Evolutionary conservation across 2,797 vertebrate species (phyloP), one percentile per base, ranked within the genome.

Genomic region (Chaetophractus vellerosus): DNA sequence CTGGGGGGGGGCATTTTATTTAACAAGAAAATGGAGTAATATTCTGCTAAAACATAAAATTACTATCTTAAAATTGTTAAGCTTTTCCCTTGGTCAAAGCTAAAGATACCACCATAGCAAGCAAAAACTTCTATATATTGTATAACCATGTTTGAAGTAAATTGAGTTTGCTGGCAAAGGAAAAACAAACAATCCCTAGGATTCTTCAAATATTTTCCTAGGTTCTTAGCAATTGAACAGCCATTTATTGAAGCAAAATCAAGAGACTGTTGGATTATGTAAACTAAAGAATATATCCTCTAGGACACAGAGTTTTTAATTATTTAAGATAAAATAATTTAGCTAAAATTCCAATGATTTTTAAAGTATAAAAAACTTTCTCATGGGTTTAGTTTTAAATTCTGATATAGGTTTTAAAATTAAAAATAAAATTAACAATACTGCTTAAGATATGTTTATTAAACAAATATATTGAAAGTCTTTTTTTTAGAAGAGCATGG

Each of bases 91-190:
- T 76, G 55, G 24, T 71, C 45, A 86, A 9, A 82, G 79, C 57
- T 59, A 24, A 24, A 59, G 57, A 23, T 24, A 59, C 21, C 9
- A 24, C 38, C 38, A 38, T 38, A 76, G 28, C n/a, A 88, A 81
- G 31, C 26, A 84, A 38, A 64, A 81, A 69, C 26, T 81, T 83
- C 5, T 33, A 59, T 38, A 6, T 52, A 45, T n/a, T 71, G 41
- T n/a, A n/a, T n/a, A n/a, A n/a, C n/a, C n/a, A n/a, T 23, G 75
- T 95, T 80, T 69, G 80, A 88, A 88, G 78, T 82, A 78, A 83
- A 81, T 12, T 61, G 66, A 38, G 50, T 52, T n/a, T 48, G 41
- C 3, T 10, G 24, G 28, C 59, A 15, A 90, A 48, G 11, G 90
- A 75, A 78, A 91, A 41, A 41, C n/a, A 72, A 64, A 80, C 50